These are phyloP conservation scores for Autographa gamma DNA, from an alignment of 2,888 invertebrate species.

Conservation along the genomic window DNA sequence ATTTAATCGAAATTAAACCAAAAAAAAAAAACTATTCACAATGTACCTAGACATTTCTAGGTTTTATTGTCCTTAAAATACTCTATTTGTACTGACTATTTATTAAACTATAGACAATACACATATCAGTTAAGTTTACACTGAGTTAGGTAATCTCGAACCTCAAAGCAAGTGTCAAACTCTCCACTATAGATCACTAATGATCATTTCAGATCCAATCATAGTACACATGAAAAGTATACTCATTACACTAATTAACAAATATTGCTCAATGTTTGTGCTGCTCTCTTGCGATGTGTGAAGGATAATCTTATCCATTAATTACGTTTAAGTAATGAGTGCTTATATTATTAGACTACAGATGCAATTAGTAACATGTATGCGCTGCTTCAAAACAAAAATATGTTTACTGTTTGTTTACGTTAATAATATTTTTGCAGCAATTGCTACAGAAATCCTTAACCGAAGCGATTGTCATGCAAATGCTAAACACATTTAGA, in stretches of 20 bases:
- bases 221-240: slow-evolving; percentile 12
- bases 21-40: too few species aligned
- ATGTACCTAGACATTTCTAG: too few species aligned
- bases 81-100: too few species aligned
- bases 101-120: too few species aligned
- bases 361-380: neutral
- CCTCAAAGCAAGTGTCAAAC: neutral
- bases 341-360: slow-evolving; percentile 13
- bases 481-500: neutral
- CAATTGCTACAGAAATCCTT: slow-evolving; percentile 31
- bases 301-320: slow-evolving; percentile 3
- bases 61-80: too few species aligned
- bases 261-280: neutral
- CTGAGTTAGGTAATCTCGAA: neutral
- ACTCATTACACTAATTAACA: neutral
- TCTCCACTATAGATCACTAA: neutral
- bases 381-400: slow-evolving; percentile 26
- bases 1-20: too few species aligned
- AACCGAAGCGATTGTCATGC: slow-evolving; percentile 3
- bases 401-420: too few species aligned
- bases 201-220: neutral
- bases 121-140: too few species aligned
- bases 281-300: neutral
- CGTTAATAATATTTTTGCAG: slow-evolving; percentile 22
- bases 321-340: slow-evolving; percentile 16